Evolutionary conservation across 2,113 vertebrate species (phyloP).

Genomic region (Neomonachus schauinslandi): DNA sequence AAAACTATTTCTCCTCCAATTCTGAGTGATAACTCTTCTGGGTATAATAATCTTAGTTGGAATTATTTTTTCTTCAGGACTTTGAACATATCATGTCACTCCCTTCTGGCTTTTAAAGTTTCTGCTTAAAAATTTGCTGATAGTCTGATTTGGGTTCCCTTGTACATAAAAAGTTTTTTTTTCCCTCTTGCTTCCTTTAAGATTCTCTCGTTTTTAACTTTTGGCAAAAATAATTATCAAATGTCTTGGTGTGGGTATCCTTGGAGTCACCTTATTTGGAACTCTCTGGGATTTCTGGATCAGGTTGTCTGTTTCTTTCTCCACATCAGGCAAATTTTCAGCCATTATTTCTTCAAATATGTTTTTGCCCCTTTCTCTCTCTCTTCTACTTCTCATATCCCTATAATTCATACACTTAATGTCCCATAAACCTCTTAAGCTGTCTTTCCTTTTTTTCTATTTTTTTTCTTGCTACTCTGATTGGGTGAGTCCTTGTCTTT

Average conservation of each 20-base stretch:
- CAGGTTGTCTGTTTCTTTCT: neutral
- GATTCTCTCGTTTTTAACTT: neutral
- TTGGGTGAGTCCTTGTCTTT: neutral
- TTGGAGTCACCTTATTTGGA: neutral
- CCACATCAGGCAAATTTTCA: neutral
- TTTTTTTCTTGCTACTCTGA: neutral
- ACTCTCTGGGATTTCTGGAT: neutral
- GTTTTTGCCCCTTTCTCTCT: neutral
- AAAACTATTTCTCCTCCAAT: neutral
- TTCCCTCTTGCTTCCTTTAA: neutral
- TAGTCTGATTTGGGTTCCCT: neutral
- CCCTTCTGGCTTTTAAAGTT: neutral
- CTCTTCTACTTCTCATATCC: neutral
- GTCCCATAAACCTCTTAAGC: neutral
- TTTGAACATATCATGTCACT: neutral
- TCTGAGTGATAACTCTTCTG: neutral
- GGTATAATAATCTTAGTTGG: neutral
- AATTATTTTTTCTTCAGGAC: neutral
- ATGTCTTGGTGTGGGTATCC: neutral
- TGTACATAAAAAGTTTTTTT: neutral
- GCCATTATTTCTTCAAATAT: neutral
- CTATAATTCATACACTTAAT: neutral
- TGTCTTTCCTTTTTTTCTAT: neutral
- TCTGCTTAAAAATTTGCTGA: neutral
- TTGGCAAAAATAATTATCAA: neutral